Evolutionary conservation across 1,140 invertebrate species (phyloP).

Genomic region (Rhopalosiphum padi): DNA sequence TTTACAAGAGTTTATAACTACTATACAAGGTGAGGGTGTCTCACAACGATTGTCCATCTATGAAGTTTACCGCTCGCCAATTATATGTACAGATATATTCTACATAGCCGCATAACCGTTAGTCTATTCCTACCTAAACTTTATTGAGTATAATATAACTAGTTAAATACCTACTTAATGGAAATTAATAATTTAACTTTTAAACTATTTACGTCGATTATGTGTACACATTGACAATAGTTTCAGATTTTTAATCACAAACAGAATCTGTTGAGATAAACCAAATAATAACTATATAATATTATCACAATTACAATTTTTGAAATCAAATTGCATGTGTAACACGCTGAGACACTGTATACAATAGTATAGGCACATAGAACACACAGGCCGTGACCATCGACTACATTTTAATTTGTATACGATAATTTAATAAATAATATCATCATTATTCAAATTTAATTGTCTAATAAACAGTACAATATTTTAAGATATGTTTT

Average conservation of each 20-base stretch:
- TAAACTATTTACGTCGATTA: too few species aligned
- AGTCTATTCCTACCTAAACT: too few species aligned
- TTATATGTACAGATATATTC: not conserved
- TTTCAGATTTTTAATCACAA: not conserved
- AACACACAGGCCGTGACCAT: too few species aligned
- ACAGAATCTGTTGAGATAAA: not conserved
- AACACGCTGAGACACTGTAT: not conserved
- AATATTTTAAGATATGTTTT: not conserved
- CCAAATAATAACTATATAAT: not conserved
- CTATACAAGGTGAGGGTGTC: not conserved
- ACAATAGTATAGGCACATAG: too few species aligned
- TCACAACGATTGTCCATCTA: not conserved
- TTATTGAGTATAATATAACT: not conserved
- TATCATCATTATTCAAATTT: not conserved
- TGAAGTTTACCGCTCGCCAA: not conserved
- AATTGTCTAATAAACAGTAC: not conserved
- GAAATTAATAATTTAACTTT: not conserved
- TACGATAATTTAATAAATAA: not conserved
- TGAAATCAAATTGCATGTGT: not conserved
- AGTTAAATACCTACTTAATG: not conserved
- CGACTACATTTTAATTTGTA: not conserved
- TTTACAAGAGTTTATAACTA: not conserved
- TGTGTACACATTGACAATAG: not conserved
- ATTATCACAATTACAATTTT: not conserved
- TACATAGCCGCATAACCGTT: not conserved